Evolutionary conservation across 2,888 invertebrate genomes (phyloP).

Genomic region (Nymphalis c-album): DNA sequence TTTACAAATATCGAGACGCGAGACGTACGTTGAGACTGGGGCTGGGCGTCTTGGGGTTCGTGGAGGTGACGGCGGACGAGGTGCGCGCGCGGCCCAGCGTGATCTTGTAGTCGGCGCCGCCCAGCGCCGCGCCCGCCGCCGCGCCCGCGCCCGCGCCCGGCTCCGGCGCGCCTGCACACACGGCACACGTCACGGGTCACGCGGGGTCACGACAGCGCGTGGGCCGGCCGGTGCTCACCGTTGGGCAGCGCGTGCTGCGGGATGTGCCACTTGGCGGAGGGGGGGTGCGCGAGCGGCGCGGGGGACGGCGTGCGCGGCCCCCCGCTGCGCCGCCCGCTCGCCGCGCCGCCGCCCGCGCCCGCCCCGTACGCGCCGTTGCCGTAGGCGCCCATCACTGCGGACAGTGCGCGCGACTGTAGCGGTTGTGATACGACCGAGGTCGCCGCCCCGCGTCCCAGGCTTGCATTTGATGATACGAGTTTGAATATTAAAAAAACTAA

Average conservation of each 20-base stretch:
- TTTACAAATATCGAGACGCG: too few species aligned
- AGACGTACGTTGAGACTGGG: conserved; percentile 83
- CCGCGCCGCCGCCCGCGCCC: conserved; percentile 34
- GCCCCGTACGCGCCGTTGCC: conserved; percentile 56
- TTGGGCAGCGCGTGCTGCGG: conserved; percentile 80
- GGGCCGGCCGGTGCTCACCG: conserved; percentile 50
- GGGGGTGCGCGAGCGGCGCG: conserved; percentile 66
- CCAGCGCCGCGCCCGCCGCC: conserved; percentile 42
- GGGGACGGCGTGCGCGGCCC: conserved; percentile 76
- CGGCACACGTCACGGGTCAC: not conserved
- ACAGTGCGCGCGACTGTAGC: not conserved
- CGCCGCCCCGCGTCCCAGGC: too few species aligned
- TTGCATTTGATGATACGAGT: too few species aligned
- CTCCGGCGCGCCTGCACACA: conserved; percentile 23
- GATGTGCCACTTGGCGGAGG: conserved; percentile 84
- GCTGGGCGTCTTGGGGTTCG: conserved; percentile 92
- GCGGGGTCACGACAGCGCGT: not conserved
- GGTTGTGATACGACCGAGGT: too few species aligned
- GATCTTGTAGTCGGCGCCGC: conserved; percentile 84
- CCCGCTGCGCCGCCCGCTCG: conserved; percentile 59
- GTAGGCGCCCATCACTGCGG: conserved; percentile 66
- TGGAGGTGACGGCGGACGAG: conserved; percentile 84
- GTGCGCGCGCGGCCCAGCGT: conserved; percentile 76
- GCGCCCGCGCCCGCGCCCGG: conserved; percentile 40
- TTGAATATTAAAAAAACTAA: too few species aligned